Percentiles rank a stretch among this genome's conserved stretches.
Conservation (phyloP, 2,113 vertebrate genomes). For the Ciconia maguari region DNA sequence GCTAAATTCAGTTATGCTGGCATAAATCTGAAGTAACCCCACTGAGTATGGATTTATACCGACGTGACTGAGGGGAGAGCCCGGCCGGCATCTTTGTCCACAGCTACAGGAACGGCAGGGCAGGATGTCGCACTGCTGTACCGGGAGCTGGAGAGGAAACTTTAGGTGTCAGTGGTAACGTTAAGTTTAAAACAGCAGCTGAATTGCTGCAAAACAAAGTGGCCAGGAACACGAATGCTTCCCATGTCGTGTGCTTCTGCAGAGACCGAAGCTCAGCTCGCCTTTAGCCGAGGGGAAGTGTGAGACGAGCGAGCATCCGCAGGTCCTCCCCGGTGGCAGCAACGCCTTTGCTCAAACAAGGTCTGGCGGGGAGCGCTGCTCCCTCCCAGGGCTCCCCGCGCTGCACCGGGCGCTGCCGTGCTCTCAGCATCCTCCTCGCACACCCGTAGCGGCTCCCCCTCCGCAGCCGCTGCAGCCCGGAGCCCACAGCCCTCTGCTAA, state of each 20-base stretch:
- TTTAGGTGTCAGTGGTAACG: background rate
- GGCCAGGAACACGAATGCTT: accelerated
- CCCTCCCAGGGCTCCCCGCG: background rate
- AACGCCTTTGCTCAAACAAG: accelerated
- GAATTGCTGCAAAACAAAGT: background rate
- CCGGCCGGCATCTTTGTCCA: accelerated
- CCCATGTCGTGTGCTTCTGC: accelerated
- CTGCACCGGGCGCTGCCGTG: accelerated
- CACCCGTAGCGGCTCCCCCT: accelerated
- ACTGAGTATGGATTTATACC: background rate
- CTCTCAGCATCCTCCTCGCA: background rate
- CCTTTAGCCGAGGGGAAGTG: background rate
- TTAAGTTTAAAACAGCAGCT: background rate
- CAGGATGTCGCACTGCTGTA: accelerated
- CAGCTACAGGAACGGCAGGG: accelerated
- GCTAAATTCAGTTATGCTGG: background rate
- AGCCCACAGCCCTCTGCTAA: background rate
- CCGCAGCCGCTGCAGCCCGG: accelerated
- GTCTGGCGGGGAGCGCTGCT: accelerated
- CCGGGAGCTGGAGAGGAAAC: background rate
- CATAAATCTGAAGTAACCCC: background rate
- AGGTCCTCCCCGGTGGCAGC: background rate
- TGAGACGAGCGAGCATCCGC: accelerated
- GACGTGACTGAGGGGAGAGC: accelerated
- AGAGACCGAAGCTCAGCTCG: accelerated